Conservation (phyloP, 2,888 invertebrate genomes). For the Iselma pallidipennis region DNA sequence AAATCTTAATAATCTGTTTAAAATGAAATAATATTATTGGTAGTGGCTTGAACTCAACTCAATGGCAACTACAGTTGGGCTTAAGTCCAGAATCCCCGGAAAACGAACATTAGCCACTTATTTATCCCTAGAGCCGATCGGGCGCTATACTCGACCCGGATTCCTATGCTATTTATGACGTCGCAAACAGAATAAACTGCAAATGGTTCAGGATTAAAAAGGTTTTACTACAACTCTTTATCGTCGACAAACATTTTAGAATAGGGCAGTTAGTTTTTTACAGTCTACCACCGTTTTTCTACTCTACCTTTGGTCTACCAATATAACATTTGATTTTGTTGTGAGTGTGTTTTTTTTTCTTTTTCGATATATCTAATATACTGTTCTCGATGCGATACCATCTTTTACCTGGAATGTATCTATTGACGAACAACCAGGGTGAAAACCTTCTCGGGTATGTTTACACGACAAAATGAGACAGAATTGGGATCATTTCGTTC, state of each 20-base stretch:
- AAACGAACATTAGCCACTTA: slow-evolving; percentile 38
- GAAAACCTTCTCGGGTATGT: slow-evolving; percentile 2
- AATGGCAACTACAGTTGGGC: neutral
- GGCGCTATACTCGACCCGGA: slow-evolving; percentile 31
- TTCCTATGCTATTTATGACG: slow-evolving; percentile 34
- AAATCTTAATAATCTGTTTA: no score
- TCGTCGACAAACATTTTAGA: neutral
- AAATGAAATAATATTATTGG: neutral
- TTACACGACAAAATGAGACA: slow-evolving; percentile 10
- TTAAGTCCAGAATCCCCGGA: slow-evolving; percentile 6
- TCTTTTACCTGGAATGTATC: neutral
- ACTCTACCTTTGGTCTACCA: neutral
- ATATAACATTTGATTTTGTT: neutral
- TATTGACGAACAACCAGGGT: neutral
- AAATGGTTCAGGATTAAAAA: slow-evolving; percentile 29
- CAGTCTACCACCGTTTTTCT: neutral
- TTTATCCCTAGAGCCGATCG: slow-evolving; percentile 38
- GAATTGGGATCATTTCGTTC: slow-evolving; percentile 12
- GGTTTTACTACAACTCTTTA: slow-evolving; percentile 27
- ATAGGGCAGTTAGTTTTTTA: neutral
- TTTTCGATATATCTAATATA: neutral
- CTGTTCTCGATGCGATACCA: neutral
- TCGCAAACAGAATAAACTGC: slow-evolving; percentile 36
- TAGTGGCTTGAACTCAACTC: neutral
- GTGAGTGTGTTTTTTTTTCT: neutral